Evolutionary conservation across 2,888 invertebrate genomes (phyloP), one percentile per base, ranked within the genome.

Genomic region (Uropetala carovei): DNA sequence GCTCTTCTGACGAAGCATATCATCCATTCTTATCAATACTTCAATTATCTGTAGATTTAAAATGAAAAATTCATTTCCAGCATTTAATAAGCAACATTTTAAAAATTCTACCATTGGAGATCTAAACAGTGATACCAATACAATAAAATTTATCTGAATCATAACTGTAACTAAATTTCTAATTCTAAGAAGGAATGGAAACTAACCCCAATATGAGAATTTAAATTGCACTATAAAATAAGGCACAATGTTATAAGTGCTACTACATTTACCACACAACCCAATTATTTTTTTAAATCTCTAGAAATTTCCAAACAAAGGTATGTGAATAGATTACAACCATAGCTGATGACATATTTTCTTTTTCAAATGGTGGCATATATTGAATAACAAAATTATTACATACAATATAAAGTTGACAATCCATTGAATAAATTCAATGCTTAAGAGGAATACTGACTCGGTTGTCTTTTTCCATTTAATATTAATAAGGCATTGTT

Each of bases 201-300:
- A 43, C 30, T 43, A n/a, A 64, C 89, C 64, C 43, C 68, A 89
- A n/a, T 43, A 64, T 68, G 64, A 64, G 30, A 64, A 30, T 10
- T 59, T 68, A 30, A 27, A 16, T 89, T 64, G 11, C 60, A 64
- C 64, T 89, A 89, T 11, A 89, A 89, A 89, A 89, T 89, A 89
- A 89, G 89, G 89, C 89, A 89, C 89, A 89, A 43, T 30, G 30
- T 64, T 22, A 27, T 64, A 60, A 60, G 86, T 64, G 30, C 60
- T 56, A 43, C 18, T 64, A 64, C 64, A 64, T 89, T 89, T 30
- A 89, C 89, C 64, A 89, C 89, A 56, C 43, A 68, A 30, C 11
- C 64, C 18, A 89, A 59, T 43, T 43, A 18, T 22, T 22, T 64
- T 68, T 89, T 43, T 89, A 18, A 56, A 56, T n/a, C 89, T 89